Evolutionary conservation across 64 coral and sea anemone genomes (phyloP).

Genomic region (Porites australiensis): DNA sequence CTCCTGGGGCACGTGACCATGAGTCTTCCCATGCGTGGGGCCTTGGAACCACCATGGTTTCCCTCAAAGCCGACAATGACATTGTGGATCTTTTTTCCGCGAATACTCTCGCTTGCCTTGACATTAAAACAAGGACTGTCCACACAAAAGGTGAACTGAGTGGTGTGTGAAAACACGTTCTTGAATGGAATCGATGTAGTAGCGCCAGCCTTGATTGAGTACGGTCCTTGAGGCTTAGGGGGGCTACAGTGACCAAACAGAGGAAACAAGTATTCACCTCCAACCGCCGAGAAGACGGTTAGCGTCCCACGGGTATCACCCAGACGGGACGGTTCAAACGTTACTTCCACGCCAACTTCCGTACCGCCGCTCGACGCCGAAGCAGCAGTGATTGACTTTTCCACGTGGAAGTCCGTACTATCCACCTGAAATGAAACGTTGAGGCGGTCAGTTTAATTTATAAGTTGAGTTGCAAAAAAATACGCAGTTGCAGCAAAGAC

Average conservation of each 20-base stretch:
- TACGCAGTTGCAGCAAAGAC: too few relatives aligned
- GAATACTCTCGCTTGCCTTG: constrained; percentile 89
- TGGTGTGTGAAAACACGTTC: constrained; percentile 92
- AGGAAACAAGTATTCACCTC: constrained; percentile 96
- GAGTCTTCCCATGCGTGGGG: constrained; percentile 89
- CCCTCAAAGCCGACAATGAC: constrained; percentile 95
- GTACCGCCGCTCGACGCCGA: constrained; percentile 98
- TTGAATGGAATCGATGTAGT: constrained; percentile 94
- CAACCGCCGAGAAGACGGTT: constrained; percentile 69
- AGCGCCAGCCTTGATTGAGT: constrained; percentile 90
- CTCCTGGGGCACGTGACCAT: constrained; percentile 92
- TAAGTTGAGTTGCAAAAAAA: too few relatives aligned
- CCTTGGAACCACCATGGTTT: constrained; percentile 87
- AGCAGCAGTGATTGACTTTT: constrained; percentile 92
- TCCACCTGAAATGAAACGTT: constrained; percentile 76
- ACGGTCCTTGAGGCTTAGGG: constrained; percentile 98
- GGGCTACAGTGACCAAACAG: constrained; percentile 92
- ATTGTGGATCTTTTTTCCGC: constrained; percentile 91
- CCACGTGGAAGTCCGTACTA: constrained; percentile 95
- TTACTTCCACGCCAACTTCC: constrained; percentile 95
- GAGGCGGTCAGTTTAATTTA: neutral
- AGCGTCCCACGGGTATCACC: constrained; percentile 88
- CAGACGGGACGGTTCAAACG: constrained; percentile 86
- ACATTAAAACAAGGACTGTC: constrained; percentile 92
- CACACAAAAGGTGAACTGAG: constrained; percentile 93